phyloP scores from a whole-genome alignment of 1,140 invertebrate species.

The Brachionus plicatilis region DNA sequence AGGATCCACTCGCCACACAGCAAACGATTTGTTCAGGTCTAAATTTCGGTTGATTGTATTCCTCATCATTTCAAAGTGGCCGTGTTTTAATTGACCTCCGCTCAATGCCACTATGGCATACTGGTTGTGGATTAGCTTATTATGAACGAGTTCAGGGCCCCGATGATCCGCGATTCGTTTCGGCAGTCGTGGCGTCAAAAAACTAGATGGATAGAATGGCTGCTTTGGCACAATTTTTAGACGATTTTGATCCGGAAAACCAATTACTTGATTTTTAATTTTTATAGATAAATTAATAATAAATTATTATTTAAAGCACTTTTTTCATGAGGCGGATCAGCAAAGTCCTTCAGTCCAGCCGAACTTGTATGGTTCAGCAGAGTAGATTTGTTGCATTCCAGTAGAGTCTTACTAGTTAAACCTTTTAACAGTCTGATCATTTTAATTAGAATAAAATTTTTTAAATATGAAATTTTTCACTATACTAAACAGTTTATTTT shows the following conservation, averaged over 20 bases:
- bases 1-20: constrained; percentile 85
- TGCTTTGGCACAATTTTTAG: not conserved
- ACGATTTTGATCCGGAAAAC: constrained; percentile 33
- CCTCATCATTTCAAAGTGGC: constrained; percentile 83
- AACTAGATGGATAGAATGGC: constrained; percentile 5
- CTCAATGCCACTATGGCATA: constrained; percentile 79
- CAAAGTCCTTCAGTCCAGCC: not conserved
- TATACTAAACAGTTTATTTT: not conserved
- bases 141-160: constrained; percentile 79
- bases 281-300: not conserved
- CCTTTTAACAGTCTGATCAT: not conserved
- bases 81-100: constrained; percentile 71
- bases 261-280: not conserved
- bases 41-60: constrained; percentile 69
- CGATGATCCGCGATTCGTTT: constrained; percentile 74
- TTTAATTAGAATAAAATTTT: not conserved
- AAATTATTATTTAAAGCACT: not conserved
- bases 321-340: constrained; percentile 19
- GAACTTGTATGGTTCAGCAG: not conserved
- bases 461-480: not conserved
- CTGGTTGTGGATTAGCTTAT: constrained; percentile 75
- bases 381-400: not conserved
- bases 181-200: constrained; percentile 66
- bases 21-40: constrained; percentile 72
- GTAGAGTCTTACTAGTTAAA: not conserved